Percentiles rank a stretch among this genome's conserved stretches.
Evolutionary conservation across 37 sponge, comb jelly and placozoan species (phyloP).

Genomic region (Diacarnus erythraeanus): DNA sequence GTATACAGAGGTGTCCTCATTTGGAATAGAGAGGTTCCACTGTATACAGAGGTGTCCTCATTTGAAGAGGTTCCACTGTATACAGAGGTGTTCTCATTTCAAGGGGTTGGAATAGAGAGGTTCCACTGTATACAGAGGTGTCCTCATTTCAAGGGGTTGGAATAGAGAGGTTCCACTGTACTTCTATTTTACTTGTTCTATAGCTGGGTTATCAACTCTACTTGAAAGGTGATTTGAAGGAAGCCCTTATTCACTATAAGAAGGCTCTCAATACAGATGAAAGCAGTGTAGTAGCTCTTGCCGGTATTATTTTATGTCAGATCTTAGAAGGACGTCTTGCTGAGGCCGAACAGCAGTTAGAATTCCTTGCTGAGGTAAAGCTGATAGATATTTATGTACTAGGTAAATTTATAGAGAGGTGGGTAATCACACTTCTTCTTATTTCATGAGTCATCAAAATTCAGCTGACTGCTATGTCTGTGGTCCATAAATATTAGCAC

Average conservation of each 20-base stretch:
- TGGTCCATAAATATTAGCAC: background rate
- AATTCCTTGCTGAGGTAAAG: slow-evolving; percentile 83
- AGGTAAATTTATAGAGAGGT: background rate
- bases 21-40: too few species aligned
- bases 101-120: too few species aligned
- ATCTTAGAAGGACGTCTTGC: slow-evolving; percentile 63
- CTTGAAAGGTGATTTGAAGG: slow-evolving; percentile 62
- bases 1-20: too few species aligned
- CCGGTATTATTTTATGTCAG: slow-evolving; percentile 88
- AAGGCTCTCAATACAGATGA: slow-evolving; percentile 86
- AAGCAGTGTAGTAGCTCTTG: slow-evolving; percentile 75
- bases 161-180: too few species aligned
- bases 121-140: too few species aligned
- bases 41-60: too few species aligned
- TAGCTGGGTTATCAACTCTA: slow-evolving; percentile 72
- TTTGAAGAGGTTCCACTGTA: too few species aligned
- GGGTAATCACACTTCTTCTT: background rate
- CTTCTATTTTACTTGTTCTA: background rate
- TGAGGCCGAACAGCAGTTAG: slow-evolving; percentile 94
- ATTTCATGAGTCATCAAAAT: background rate
- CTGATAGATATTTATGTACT: background rate
- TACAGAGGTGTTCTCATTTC: too few species aligned
- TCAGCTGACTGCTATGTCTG: background rate
- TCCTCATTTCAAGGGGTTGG: too few species aligned
- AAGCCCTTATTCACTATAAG: slow-evolving; percentile 76